Evolutionary conservation across 2,797 vertebrate species (phyloP).

Genomic region (Loriculus beryllinus): DNA sequence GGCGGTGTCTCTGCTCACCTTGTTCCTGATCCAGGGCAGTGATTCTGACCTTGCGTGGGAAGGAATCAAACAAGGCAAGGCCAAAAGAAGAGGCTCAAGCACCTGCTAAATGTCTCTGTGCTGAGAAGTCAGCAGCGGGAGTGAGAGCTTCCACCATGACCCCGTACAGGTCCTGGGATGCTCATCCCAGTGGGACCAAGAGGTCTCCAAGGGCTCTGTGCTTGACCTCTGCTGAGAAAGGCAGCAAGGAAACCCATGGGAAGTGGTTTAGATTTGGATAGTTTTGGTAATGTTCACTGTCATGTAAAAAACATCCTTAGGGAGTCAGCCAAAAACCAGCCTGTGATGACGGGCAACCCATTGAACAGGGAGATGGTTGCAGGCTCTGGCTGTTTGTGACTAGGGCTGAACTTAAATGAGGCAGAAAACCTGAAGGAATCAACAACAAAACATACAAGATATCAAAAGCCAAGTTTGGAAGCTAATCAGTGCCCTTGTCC

Average conservation of each 20-base stretch:
- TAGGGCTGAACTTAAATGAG: not conserved
- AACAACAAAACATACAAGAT: not conserved
- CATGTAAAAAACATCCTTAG: not conserved
- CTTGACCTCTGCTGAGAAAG: not conserved
- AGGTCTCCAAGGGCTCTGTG: not conserved
- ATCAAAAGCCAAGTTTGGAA: not conserved
- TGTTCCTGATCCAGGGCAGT: not conserved
- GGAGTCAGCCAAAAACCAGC: not conserved
- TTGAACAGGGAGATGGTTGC: not conserved
- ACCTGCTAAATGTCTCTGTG: not conserved
- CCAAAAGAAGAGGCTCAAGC: not conserved
- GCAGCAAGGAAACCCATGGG: not conserved
- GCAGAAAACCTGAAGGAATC: not conserved
- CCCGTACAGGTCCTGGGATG: fast-evolving
- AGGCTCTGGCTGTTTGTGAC: not conserved
- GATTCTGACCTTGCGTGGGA: not conserved
- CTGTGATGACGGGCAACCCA: not conserved
- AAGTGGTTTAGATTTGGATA: not conserved
- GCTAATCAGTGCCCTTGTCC: not conserved
- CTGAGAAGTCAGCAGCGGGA: not conserved
- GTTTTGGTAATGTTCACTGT: not conserved
- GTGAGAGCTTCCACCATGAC: not conserved
- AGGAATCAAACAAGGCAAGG: not conserved
- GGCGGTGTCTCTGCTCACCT: not conserved
- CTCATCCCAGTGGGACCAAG: not conserved